phyloP scores from a whole-genome alignment of 2,797 vertebrate genomes.

The Sebastes itinus region DNA sequence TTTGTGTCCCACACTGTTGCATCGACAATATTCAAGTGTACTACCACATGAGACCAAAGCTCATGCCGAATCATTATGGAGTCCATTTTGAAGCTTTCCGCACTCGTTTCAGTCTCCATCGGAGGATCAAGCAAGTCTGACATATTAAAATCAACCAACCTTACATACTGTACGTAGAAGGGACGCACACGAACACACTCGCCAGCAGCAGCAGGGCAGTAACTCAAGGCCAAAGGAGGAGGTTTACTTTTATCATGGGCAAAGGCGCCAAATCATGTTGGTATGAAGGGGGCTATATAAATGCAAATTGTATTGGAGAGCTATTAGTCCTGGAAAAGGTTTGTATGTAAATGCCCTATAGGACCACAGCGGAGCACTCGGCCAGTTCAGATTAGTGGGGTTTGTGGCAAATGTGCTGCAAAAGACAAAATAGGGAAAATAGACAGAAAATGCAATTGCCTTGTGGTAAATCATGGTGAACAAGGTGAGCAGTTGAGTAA shows the following conservation, averaged over 20 bases:
- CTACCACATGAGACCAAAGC: background rate
- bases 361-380: conserved; percentile 78
- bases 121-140: conserved; percentile 66
- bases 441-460: conserved; percentile 68
- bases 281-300: conserved; percentile 88
- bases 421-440: conserved; percentile 75
- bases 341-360: conserved; percentile 86
- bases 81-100: conserved; percentile 59
- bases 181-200: conserved; percentile 57
- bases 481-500: conserved; percentile 82
- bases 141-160: conserved; percentile 81
- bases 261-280: conserved; percentile 86
- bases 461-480: conserved; percentile 81
- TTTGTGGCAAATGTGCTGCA: conserved; percentile 76
- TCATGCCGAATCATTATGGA: conserved; percentile 66
- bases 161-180: conserved; percentile 56
- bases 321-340: conserved; percentile 85
- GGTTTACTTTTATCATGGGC: conserved; percentile 85
- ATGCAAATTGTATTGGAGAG: conserved; percentile 88
- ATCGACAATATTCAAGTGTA: conserved; percentile 56
- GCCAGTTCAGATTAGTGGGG: conserved; percentile 80
- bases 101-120: conserved; percentile 68
- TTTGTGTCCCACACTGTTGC: conserved; percentile 41
- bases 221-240: conserved; percentile 84
- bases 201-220: conserved; percentile 64